phyloP scores from a whole-genome alignment of 2,888 invertebrate species.

The Phorcus lineatus region DNA sequence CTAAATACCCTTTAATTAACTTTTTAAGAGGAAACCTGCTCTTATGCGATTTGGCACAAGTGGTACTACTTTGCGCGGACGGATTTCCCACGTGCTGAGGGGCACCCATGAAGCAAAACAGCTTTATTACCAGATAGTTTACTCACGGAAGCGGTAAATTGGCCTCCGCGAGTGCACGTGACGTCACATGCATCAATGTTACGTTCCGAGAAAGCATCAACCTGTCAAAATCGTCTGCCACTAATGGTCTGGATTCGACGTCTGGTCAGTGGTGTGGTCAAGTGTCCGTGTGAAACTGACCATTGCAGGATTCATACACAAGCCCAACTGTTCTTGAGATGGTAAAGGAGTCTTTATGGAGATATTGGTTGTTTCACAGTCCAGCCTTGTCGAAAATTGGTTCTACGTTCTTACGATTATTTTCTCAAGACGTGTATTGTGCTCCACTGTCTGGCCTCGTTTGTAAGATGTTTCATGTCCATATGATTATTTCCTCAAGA shows the following conservation, averaged over 20 bases:
- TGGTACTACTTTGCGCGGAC: constrained; percentile 22
- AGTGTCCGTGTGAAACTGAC: constrained; percentile 6
- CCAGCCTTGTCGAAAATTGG: no score
- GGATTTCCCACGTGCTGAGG: constrained; percentile 21
- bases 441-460: no score
- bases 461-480: no score
- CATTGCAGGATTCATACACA: not conserved
- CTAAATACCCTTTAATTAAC: constrained; percentile 24
- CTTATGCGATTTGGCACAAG: not conserved
- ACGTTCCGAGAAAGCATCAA: not conserved
- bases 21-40: constrained; percentile 16
- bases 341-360: no score
- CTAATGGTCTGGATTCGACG: not conserved
- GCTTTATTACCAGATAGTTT: constrained; percentile 20
- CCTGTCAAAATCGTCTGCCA: not conserved
- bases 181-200: constrained; percentile 20
- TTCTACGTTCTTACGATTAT: no score
- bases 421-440: no score
- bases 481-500: no score
- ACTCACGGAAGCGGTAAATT: constrained; percentile 24
- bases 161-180: constrained; percentile 21
- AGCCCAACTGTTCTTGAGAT: no score
- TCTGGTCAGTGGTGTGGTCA: not conserved
- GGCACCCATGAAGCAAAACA: constrained; percentile 7
- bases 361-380: no score